Evolutionary conservation across 2,113 vertebrate genomes (phyloP), one percentile per base, ranked within the genome.

Genomic region (Oreochromis tanganicae): DNA sequence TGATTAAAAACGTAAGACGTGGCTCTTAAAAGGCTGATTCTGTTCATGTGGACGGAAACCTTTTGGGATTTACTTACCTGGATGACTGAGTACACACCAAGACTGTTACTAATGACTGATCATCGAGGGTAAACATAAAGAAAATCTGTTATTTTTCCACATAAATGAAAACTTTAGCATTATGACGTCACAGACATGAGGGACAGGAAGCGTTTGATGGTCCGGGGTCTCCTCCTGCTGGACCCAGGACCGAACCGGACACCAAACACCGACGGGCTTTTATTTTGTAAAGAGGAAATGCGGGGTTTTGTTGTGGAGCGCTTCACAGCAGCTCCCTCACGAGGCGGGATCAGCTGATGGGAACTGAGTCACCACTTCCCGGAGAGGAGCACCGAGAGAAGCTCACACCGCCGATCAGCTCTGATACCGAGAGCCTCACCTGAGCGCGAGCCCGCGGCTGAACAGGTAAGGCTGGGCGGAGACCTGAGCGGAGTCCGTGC

Each of bases 321-420:
- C 12, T 38, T 55, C 36, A 86, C 85, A 2, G 27, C 78, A 38
- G 61, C 78, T 73, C n/a, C 12, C 2, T 3, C 13, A 12, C 13
- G 36, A 80, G 80, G 13, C 10, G 52, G 54, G 84, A 90, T 94
- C 92, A 92, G 90, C 90, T 94, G 94, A 90, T 91, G 87, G 89
- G 84, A 93, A 91, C 90, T 92, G 92, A 94, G 10, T 94, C 93
- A 93, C 87, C 73, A 54, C 57, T 93, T 93, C 92, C 92, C 89
- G 87, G 81, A 88, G 52, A 36, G 27, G 46, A 32, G 24, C 66
- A 29, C 38, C 38, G 24, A 75, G 4, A 75, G 6, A 19, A 0
- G 6, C 43, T 27, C 71, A 11, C 13, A 2, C 14, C 14, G 41
- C 68, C 24, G 68, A 17, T 2, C 21, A 46, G 21, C 14, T 48